Conservation (phyloP, 2,797 vertebrate species). For the Selene dorsalis region DNA sequence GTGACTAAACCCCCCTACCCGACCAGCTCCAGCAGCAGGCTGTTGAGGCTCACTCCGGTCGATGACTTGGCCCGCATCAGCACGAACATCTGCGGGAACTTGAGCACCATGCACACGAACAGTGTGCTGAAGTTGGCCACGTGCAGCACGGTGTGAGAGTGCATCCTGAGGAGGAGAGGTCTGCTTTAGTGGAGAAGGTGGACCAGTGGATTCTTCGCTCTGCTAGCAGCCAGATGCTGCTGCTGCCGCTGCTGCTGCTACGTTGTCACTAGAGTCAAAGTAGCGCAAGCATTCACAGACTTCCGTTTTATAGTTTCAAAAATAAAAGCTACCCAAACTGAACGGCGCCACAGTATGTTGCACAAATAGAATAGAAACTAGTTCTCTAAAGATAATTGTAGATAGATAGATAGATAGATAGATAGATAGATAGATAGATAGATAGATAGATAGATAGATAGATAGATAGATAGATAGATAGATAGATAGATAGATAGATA, state of each 20-base stretch:
- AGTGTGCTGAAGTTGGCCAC: conserved; percentile 84
- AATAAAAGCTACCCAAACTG: background rate
- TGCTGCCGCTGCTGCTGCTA: conserved; percentile 2
- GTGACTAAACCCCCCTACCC: conserved; percentile 71
- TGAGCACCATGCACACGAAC: conserved; percentile 85
- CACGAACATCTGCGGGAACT: conserved; percentile 86
- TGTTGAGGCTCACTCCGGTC: conserved; percentile 82
- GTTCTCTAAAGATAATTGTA: too few species aligned
- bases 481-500: too few species aligned
- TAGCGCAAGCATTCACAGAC: rapidly evolving
- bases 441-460: too few species aligned
- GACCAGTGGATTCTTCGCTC: background rate
- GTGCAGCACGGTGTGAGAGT: conserved; percentile 72
- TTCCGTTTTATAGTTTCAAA: conserved; percentile 35
- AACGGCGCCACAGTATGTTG: background rate
- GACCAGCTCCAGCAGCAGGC: conserved; percentile 83
- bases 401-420: background rate
- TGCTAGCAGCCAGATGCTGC: conserved; percentile 31
- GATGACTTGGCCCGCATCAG: conserved; percentile 78
- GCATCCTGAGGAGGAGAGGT: conserved; percentile 54
- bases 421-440: background rate
- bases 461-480: too few species aligned
- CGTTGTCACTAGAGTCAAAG: rapidly evolving
- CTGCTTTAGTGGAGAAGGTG: background rate
- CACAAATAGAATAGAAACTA: background rate